Conservation (phyloP, 2,797 vertebrate species). For the Channa striata region DNA sequence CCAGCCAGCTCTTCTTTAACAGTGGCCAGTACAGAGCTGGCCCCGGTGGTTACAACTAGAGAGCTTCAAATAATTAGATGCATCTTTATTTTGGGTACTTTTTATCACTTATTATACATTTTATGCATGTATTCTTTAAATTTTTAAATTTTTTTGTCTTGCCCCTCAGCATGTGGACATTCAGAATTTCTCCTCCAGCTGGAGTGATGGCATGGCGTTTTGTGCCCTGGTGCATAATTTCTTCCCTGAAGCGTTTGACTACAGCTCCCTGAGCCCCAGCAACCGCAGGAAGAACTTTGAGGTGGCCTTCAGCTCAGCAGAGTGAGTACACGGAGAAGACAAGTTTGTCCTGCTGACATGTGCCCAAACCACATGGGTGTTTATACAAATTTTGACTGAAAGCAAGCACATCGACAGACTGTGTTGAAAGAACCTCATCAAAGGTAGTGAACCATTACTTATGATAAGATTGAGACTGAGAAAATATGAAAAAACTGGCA, state of each 20-base stretch:
- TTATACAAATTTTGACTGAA: slow-evolving; percentile 3
- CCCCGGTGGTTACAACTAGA: not conserved
- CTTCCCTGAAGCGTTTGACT: slow-evolving; percentile 97
- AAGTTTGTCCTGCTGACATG: slow-evolving; percentile 8
- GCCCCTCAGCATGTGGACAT: slow-evolving; percentile 91
- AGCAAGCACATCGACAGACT: slow-evolving; percentile 1
- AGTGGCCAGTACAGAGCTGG: slow-evolving; percentile 20
- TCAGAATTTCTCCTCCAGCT: slow-evolving; percentile 99
- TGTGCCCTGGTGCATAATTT: slow-evolving; percentile 98
- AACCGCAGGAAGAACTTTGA: slow-evolving; percentile 97
- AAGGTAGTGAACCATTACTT: not conserved
- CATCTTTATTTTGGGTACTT: slow-evolving; percentile 21
- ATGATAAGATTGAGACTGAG: slow-evolving; percentile 3
- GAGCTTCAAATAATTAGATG: not conserved
- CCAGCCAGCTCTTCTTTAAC: slow-evolving; percentile 16
- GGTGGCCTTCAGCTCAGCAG: slow-evolving; percentile 94
- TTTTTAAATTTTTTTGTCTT: slow-evolving; percentile 11
- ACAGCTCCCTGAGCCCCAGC: slow-evolving; percentile 90
- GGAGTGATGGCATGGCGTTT: slow-evolving; percentile 98
- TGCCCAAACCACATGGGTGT: slow-evolving; percentile 27
- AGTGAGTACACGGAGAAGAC: slow-evolving; percentile 87
- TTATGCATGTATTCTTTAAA: slow-evolving; percentile 1
- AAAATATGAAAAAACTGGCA: slow-evolving; percentile 18
- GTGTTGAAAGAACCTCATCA: slow-evolving; percentile 15
- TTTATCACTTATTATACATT: slow-evolving; percentile 1